Evolutionary conservation across 2,888 invertebrate genomes (phyloP).

Genomic region (Aplocera efformata): DNA sequence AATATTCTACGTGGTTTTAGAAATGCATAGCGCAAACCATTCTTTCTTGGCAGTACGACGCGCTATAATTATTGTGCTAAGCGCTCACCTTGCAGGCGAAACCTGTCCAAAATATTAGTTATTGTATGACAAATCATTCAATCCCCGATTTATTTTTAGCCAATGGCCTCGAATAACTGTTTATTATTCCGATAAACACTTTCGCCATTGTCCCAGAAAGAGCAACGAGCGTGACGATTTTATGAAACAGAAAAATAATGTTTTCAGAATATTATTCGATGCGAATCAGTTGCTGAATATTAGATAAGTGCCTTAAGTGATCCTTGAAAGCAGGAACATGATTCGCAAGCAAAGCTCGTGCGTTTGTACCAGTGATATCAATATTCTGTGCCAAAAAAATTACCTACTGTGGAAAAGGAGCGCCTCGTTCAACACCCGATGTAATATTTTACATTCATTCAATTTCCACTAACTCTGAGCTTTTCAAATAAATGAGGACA

Average conservation of each 20-base stretch:
- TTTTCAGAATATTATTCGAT: conserved; percentile 23
- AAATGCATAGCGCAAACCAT: too few relatives aligned
- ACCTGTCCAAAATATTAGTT: conserved; percentile 28
- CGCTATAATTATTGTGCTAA: conserved; percentile 7
- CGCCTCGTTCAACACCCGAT: too few relatives aligned
- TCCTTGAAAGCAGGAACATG: not conserved
- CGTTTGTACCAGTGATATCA: too few relatives aligned
- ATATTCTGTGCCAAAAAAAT: too few relatives aligned
- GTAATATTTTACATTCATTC: too few relatives aligned
- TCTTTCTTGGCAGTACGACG: too few relatives aligned
- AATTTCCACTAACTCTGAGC: too few relatives aligned
- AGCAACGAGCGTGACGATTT: conserved; percentile 37
- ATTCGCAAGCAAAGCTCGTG: too few relatives aligned
- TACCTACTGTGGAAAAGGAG: too few relatives aligned
- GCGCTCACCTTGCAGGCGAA: conserved; percentile 20
- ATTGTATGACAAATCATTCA: conserved; percentile 33
- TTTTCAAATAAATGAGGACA: too few relatives aligned
- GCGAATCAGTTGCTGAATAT: conserved; percentile 19
- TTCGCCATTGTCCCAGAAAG: conserved; percentile 44
- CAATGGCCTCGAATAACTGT: conserved; percentile 35
- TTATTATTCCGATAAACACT: conserved; percentile 41
- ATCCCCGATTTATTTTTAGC: conserved; percentile 42
- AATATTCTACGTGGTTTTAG: too few relatives aligned
- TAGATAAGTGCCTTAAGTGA: not conserved
- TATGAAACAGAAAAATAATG: conserved; percentile 36